phyloP scores from a whole-genome alignment of 2,888 invertebrate genomes.

The Oscheius sp. region DNA sequence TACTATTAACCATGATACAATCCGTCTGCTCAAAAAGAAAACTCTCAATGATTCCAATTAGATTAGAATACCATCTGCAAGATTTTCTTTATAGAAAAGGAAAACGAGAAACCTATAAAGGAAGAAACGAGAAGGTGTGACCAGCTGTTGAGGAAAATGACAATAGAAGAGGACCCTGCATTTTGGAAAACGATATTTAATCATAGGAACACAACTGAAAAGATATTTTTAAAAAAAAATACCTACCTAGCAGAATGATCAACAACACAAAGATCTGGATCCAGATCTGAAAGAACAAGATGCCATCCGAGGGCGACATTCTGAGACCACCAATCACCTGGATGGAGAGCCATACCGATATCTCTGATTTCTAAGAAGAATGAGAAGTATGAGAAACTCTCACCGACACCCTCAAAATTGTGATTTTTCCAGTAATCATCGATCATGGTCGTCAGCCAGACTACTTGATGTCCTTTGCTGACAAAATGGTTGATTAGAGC shows the following conservation, averaged over 20 bases:
- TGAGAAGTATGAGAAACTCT: constrained; percentile 18
- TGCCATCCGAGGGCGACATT: constrained; percentile 68
- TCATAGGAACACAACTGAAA: constrained; percentile 67
- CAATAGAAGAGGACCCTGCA: constrained; percentile 68
- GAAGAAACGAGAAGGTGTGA: constrained; percentile 68
- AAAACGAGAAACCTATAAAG: constrained; percentile 54
- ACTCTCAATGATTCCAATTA: constrained; percentile 69
- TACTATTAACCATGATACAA: constrained; percentile 73
- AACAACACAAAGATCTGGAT: constrained; percentile 67
- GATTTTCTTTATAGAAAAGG: neutral
- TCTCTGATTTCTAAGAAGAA: constrained; percentile 60
- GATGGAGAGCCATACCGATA: constrained; percentile 63
- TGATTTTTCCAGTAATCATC: constrained; percentile 69
- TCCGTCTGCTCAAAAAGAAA: constrained; percentile 73
- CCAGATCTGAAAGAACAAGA: constrained; percentile 58
- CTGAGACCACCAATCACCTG: constrained; percentile 69
- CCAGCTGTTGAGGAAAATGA: constrained; percentile 69
- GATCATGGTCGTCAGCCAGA: constrained; percentile 70
- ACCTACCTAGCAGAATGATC: constrained; percentile 67
- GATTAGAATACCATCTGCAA: constrained; percentile 64
- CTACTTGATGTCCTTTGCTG: constrained; percentile 54
- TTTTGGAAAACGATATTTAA: constrained; percentile 68
- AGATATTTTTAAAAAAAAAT: neutral
- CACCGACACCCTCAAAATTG: constrained; percentile 65
- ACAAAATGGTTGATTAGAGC: constrained; percentile 67